Evolutionary conservation across 2,888 invertebrate genomes (phyloP), one percentile per base, ranked within the genome.

Genomic region (Synergus umbraculus): DNA sequence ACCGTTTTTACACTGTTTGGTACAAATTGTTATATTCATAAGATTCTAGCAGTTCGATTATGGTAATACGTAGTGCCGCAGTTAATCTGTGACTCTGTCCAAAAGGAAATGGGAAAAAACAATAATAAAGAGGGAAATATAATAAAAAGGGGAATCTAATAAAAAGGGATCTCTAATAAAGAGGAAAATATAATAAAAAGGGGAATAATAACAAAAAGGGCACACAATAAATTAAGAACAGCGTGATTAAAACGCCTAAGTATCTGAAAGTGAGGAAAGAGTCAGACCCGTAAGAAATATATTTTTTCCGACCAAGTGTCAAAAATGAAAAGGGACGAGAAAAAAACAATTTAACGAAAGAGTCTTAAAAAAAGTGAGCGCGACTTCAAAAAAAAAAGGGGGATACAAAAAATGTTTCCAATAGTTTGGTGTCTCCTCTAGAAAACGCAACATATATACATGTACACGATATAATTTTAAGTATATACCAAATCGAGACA

Each of bases 361-460:
- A 79, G 49, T 41, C 78, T 0, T 54, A 10, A 9, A 37, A 54
- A 73, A 73, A 73, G 37, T 67, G 58, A 67, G 43, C 65, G 43
- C 66, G 49, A 67, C 43, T 54, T 41, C 4, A 22, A 66, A 77
- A 66, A 12, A 63, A 63, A 22, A 22, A 22, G 22, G 22, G 9
- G 3, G 22, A 37, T 41, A 73, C 2, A 63, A 58, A 22, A 66
- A 66, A 65, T 8, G 18, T 46, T 49, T 76, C 43, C 29, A 64
- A 41, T 63, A 63, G 58, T 58, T 63, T 13, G 63, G 63, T 54
- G 63, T 65, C 58, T 60, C 49, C 44, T 63, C 76, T 69, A 73
- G 63, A 79, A 79, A 78, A 80, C 78, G 44, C 69, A 78, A 79
- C 73, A 76, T 76, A 76, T 64, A 78, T 78, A 78, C 73, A 78